phyloP scores from a whole-genome alignment of 2,888 invertebrate genomes.

The Drosophila mercatorum region DNA sequence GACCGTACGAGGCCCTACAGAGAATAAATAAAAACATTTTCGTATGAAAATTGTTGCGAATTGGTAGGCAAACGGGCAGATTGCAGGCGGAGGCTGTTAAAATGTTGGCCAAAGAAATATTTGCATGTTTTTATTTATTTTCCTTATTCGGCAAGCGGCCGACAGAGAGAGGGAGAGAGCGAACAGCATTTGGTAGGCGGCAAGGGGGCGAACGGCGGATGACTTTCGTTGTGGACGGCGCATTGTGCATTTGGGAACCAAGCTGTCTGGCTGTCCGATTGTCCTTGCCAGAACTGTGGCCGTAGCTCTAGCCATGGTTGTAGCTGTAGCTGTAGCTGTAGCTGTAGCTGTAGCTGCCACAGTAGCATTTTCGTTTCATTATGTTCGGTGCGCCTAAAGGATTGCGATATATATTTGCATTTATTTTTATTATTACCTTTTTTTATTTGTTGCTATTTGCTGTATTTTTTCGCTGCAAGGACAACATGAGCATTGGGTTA shows the following conservation, averaged over 20 bases:
- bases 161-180: background rate
- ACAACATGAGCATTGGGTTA: conserved; percentile 51
- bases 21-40: conserved; percentile 75
- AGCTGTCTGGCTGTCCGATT: conserved; percentile 10
- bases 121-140: conserved; percentile 75
- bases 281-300: conserved; percentile 40
- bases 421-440: conserved; percentile 45
- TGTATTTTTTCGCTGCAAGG: conserved; percentile 37
- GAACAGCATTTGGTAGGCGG: background rate
- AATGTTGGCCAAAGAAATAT: conserved; percentile 78
- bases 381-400: conserved; percentile 81
- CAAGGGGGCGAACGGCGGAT: conserved; percentile 17
- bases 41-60: conserved; percentile 68
- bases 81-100: conserved; percentile 52
- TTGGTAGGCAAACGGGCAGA: conserved; percentile 46
- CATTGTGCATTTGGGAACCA: conserved; percentile 55
- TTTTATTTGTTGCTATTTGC: background rate
- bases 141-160: conserved; percentile 47
- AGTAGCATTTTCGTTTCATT: conserved; percentile 82
- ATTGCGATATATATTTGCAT: conserved; percentile 79
- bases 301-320: conserved; percentile 33
- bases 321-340: conserved; percentile 20
- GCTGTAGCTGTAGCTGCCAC: conserved; percentile 42
- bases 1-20: conserved; percentile 27
- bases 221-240: conserved; percentile 49